Percentiles rank a stretch among this genome's conserved stretches.
phyloP scores from a whole-genome alignment of 2,113 vertebrate genomes.

The Apodemus sylvaticus region DNA sequence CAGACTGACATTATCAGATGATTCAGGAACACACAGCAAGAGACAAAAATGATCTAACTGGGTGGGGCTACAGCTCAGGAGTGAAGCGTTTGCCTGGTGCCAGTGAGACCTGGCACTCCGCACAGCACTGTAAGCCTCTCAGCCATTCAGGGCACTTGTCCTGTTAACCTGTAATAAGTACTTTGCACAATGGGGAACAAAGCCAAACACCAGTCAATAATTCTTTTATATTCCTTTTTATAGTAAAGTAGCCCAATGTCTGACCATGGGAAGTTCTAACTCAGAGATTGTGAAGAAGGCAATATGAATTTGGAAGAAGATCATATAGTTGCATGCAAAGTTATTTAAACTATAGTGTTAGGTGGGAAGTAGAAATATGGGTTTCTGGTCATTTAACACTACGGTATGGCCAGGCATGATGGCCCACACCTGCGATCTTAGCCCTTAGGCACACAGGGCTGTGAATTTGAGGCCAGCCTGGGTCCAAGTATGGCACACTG shows the following conservation, averaged over 20 bases:
- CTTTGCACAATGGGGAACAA: not conserved
- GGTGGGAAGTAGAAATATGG: not conserved
- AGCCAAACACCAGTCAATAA: not conserved
- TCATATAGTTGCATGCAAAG: not conserved
- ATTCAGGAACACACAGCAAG: slow-evolving; percentile 38
- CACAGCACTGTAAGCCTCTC: not conserved
- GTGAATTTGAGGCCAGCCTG: not conserved
- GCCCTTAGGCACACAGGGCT: not conserved
- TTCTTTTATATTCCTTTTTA: slow-evolving; percentile 31
- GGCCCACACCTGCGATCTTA: not conserved
- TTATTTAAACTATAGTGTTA: slow-evolving; percentile 3
- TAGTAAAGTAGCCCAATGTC: not conserved
- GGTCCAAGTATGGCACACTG: not conserved
- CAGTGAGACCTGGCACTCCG: not conserved
- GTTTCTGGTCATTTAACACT: slow-evolving; percentile 34
- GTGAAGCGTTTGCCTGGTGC: not conserved
- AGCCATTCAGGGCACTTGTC: not conserved
- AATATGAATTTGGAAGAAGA: slow-evolving; percentile 44
- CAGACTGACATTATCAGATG: slow-evolving; percentile 56
- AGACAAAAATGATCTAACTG: slow-evolving; percentile 49
- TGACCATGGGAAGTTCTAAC: not conserved
- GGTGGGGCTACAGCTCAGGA: not conserved
- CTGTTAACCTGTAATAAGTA: slow-evolving; percentile 54
- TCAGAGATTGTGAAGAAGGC: slow-evolving; percentile 25
- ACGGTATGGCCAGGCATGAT: not conserved